Conservation (phyloP, 35 echinoderm and acorn worm genomes). For the Eucidaris tribuloides region DNA sequence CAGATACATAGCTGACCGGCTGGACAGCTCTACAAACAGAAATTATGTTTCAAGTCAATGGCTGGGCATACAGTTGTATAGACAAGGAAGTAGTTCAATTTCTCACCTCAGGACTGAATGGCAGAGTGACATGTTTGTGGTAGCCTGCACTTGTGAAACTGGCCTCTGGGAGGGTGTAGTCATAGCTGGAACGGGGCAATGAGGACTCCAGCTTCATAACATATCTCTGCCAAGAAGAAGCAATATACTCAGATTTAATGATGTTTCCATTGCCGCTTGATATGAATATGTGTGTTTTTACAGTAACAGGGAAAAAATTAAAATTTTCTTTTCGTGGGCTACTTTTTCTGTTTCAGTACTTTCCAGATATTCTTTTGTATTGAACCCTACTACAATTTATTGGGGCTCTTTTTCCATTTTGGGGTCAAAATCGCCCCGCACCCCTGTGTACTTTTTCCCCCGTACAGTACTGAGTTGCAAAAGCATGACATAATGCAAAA, state of each 20-base stretch:
- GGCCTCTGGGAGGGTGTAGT: constrained; percentile 74
- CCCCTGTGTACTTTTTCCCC: not conserved
- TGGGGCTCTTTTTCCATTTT: too few relatives aligned
- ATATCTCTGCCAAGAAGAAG: constrained; percentile 70
- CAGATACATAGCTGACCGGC: too few relatives aligned
- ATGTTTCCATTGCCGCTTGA: not conserved
- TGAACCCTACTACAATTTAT: too few relatives aligned
- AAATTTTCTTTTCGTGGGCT: too few relatives aligned
- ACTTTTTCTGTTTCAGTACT: too few relatives aligned
- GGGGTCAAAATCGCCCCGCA: too few relatives aligned
- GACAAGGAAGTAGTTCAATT: too few relatives aligned
- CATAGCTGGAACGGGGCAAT: constrained; percentile 68
- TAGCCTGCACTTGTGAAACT: constrained; percentile 74
- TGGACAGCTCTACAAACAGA: too few relatives aligned
- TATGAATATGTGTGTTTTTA: not conserved
- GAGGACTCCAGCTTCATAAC: constrained; percentile 73
- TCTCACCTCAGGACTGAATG: constrained; percentile 80
- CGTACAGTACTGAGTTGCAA: not conserved
- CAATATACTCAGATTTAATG: not conserved
- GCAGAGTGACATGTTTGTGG: constrained; percentile 86
- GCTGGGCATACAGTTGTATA: too few relatives aligned
- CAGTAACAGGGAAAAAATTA: too few relatives aligned
- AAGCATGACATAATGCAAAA: not conserved
- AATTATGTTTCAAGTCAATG: too few relatives aligned
- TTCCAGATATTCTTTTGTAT: too few relatives aligned